Base-by-base conservation (phyloP, 2,888 invertebrate genomes). In the Eulithis prunata region DNA sequence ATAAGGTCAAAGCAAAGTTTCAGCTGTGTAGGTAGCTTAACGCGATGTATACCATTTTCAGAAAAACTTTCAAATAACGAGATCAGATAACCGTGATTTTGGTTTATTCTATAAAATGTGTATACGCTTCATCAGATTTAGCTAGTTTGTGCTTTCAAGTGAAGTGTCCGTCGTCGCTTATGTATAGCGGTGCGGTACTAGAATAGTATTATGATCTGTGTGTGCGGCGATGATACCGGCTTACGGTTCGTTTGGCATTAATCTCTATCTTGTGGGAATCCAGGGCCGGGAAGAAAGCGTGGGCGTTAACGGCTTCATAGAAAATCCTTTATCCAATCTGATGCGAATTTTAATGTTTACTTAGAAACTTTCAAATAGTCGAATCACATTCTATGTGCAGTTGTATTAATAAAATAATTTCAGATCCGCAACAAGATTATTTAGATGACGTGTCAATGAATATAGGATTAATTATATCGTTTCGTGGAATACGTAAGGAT, bases 211-310 rank as follows among this genome's bases (percentile, higher is more conserved):
- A 21, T 21, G 21, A 21, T 21, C 21, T 21, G 21, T 21, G 21
- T 55, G 58, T 71, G 21, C 43, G 41, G 49, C 64, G 32, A 64
- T 64, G 67, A 66, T 62, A 63, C 65, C 66, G 56, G 64, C 69
- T 71, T 70, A 68, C 60, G 61, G 78, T 77, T 79, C 78, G 81
- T 82, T 81, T 81, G 80, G 75, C 78, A 80, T 81, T 78, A 78
- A 80, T 81, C 78, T 77, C 64, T 74, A 76, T 75, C 75, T 71
- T 75, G 82, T 82, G 81, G 81, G 81, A 76, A 81, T 79, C 77
- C 68, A 74, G 61, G 63, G 70, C 57, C 69, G 72, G 71, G 65
- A 70, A 49, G 73, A 68, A 71, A 71, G 77, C 65, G 85, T 85
- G 78, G 85, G 85, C 71, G 81, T 76, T 72, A 78, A 82, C 75